Base-by-base conservation (phyloP, 2,888 invertebrate genomes). In the Yponomeuta evonymella region DNA sequence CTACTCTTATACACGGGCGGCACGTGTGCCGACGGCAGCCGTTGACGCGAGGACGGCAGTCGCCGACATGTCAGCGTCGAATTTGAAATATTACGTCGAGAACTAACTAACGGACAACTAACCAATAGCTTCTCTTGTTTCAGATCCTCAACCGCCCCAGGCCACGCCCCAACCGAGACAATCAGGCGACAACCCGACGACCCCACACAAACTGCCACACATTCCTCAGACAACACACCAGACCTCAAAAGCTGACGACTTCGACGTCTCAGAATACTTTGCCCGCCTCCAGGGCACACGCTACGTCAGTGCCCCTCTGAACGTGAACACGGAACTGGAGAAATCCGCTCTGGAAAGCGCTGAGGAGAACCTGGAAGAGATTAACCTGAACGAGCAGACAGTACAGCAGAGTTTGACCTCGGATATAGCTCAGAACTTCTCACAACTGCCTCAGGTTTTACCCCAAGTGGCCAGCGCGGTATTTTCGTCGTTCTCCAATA, bases 401-500 rank as follows among this genome's bases (percentile, higher is more conserved):
- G 74, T 78, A 0, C 87, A 84, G 69, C 87, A 90, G 8, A 89
- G 92, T 75, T 66, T 92, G 1, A 90, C 92, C 0, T 85, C 92
- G 0, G 92, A 92, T 77, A 88, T 93, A n/a, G 92, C 92, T 0
- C 92, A 92, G 79, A 93, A 93, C 72, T 90, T 93, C 67, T 94
- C 94, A 0, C 94, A 94, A 58, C 77, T 94, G 48, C 94, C 94
- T 0, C 88, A 93, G 0, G 94, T 94, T 0, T 74, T 94, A 73
- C 94, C 94, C 0, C 92, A 94, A 70, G 93, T 94, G 4, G 94
- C 95, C 0, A 94, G 94, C 68, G 94, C 94, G 11, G 94, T 95
- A 0, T 94, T 95, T 74, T 94, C 94, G 51, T 94, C 95, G 0
- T 94, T 94, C 74, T 93, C 94, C 0, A 93, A 87, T 76, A 93